Percentiles rank a stretch among this genome's conserved stretches.
Conservation (phyloP, 2,888 invertebrate genomes). For the Hirtodrosophila histrioides region DNA sequence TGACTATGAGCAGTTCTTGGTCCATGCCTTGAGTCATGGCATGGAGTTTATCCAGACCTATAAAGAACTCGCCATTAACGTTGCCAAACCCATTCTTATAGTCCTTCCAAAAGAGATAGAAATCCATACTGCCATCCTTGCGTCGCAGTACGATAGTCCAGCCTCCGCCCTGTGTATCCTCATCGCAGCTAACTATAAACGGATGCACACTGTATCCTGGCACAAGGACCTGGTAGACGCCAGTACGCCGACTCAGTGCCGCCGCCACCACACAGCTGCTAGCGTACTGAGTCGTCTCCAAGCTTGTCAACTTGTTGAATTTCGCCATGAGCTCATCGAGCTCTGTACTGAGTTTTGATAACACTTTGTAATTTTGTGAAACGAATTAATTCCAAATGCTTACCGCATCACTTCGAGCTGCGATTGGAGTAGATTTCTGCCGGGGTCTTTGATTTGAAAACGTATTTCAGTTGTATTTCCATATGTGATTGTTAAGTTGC, state of each 20-base stretch:
- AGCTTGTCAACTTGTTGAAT: not conserved
- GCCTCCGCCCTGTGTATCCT: constrained; percentile 86
- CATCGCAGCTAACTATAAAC: constrained; percentile 86
- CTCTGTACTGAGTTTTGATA: not conserved
- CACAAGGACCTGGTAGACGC: constrained; percentile 87
- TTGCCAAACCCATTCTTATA: constrained; percentile 88
- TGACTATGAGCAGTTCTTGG: constrained; percentile 87
- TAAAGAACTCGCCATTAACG: constrained; percentile 89
- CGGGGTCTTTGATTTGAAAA: constrained; percentile 16
- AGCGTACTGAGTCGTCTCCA: not conserved
- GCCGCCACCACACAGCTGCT: constrained; percentile 67
- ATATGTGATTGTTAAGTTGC: constrained; percentile 32
- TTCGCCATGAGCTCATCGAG: constrained; percentile 6
- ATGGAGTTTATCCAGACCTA: constrained; percentile 88
- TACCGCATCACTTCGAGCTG: constrained; percentile 27
- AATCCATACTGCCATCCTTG: constrained; percentile 88
- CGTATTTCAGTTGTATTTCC: constrained; percentile 21
- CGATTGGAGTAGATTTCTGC: not conserved
- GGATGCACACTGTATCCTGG: constrained; percentile 85
- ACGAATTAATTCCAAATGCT: not conserved
- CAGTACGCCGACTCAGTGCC: constrained; percentile 58
- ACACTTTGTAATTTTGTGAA: not conserved
- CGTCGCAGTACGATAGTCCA: constrained; percentile 89
- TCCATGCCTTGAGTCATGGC: constrained; percentile 82
- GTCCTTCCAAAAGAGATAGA: constrained; percentile 87